Evolutionary conservation across 2,113 vertebrate species (phyloP).

Genomic region (Lagopus leucura): DNA sequence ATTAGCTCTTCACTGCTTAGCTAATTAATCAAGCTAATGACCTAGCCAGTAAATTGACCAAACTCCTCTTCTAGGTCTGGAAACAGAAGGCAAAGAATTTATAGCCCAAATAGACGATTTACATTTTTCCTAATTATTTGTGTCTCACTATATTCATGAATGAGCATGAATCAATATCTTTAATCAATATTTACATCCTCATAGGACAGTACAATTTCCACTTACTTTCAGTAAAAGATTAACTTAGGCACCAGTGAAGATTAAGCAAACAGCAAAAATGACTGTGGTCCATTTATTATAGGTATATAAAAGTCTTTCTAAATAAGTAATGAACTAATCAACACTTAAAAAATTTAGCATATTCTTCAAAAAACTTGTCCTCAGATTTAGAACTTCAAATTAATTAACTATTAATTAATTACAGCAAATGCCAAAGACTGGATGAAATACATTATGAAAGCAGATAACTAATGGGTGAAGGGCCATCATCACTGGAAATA

Average conservation of each 20-base stretch:
- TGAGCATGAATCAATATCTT: neutral
- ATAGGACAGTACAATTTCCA: neutral
- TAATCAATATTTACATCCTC: neutral
- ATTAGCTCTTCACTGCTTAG: neutral
- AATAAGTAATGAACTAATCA: neutral
- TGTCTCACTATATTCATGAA: neutral
- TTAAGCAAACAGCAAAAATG: neutral
- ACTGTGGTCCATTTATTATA: neutral
- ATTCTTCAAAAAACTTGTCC: neutral
- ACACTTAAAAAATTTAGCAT: neutral
- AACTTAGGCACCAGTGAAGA: neutral
- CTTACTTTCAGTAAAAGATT: neutral
- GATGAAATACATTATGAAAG: neutral
- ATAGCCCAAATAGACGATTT: neutral
- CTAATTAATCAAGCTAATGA: neutral
- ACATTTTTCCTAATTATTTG: neutral
- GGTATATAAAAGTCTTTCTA: neutral
- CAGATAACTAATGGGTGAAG: neutral
- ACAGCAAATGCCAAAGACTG: neutral
- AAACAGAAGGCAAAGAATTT: neutral
- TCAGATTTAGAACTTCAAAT: neutral
- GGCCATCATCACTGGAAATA: neutral
- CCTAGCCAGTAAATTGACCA: neutral
- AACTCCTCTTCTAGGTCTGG: neutral
- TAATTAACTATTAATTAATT: neutral